Evolutionary conservation across 1,140 invertebrate genomes (phyloP).

Genomic region (Notospermus geniculatus): DNA sequence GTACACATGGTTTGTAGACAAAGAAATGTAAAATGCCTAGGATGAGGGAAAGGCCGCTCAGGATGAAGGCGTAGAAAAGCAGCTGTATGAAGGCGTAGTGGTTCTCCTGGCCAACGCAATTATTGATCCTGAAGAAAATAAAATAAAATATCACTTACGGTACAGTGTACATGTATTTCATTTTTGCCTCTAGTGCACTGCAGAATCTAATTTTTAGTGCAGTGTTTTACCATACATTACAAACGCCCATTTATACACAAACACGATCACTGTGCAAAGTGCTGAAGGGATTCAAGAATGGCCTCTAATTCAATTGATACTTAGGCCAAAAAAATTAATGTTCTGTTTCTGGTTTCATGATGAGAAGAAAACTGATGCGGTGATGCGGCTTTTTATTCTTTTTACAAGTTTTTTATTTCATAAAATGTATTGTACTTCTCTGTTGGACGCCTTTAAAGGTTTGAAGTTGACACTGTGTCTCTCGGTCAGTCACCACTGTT

Average conservation of each 20-base stretch:
- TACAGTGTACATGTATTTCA: constrained; percentile 31
- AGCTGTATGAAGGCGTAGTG: constrained; percentile 49
- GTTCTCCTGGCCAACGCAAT: constrained; percentile 54
- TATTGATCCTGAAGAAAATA: constrained; percentile 50
- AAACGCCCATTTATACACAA: no score
- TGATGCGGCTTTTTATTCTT: no score
- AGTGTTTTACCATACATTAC: not conserved
- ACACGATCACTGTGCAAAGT: not conserved
- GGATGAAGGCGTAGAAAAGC: constrained; percentile 40
- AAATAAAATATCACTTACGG: constrained; percentile 29
- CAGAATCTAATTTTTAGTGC: not conserved
- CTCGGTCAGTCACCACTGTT: not conserved
- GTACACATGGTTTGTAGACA: constrained; percentile 41
- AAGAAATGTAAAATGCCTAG: constrained; percentile 42
- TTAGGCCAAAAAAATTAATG: no score
- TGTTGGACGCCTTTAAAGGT: no score
- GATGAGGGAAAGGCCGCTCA: constrained; percentile 35
- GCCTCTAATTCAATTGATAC: not conserved
- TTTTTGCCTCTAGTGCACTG: not conserved
- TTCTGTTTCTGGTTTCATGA: no score
- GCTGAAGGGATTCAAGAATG: not conserved
- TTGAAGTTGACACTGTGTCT: no score
- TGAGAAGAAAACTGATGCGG: no score
- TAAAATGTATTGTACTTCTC: no score
- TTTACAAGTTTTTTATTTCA: no score